Evolutionary conservation across 92 coral and sea anemone species (phyloP), one percentile per base, ranked within the genome.

Genomic region (Parazoanthus darwini): DNA sequence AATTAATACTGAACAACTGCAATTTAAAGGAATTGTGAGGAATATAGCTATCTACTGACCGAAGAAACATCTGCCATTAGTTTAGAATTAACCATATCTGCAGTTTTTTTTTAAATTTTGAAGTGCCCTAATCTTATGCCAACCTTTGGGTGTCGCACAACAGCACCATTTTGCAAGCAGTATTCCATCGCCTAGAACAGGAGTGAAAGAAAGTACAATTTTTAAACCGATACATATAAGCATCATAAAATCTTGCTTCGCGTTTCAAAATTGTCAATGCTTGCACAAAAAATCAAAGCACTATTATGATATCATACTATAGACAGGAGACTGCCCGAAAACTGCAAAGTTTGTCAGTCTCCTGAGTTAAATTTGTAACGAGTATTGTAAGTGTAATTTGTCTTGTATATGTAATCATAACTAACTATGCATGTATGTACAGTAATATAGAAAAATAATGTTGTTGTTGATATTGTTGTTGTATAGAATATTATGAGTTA

Each of bases 111-210:
- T 16, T 7, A 6, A 71, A 71, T 4, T 71, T 71, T 25, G 11
- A 73, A 5, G 18, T 33, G 9, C 16, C 35, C 42, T 23, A 50
- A 63, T 22, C 4, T 20, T 48, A 23, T 79, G n/a, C 67, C 8
- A n/a, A 79, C 82, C 82, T 26, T 79, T 0, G 8, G 38, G 20
- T 29, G 37, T 50, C 39, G 82, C n/a, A 79, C 82, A 46, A 50
- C 14, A 46, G 82, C 59, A n/a, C 82, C 82, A 44, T 10, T 48
- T 79, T 46, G 82, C 9, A 79, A 67, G 42, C 82, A 79, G 20
- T 13, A 29, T 79, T 79, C 82, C 63, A 79, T 65, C 22, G 82
- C 82, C 82, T 79, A 50, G 43, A 46, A 44, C n/a, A 18, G n/a
- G 29, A 44, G 58, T n/a, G 37, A 13, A 50, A 48, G 1, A 25